Evolutionary conservation across 2,113 vertebrate species (phyloP).

Genomic region (Cottus gobio): DNA sequence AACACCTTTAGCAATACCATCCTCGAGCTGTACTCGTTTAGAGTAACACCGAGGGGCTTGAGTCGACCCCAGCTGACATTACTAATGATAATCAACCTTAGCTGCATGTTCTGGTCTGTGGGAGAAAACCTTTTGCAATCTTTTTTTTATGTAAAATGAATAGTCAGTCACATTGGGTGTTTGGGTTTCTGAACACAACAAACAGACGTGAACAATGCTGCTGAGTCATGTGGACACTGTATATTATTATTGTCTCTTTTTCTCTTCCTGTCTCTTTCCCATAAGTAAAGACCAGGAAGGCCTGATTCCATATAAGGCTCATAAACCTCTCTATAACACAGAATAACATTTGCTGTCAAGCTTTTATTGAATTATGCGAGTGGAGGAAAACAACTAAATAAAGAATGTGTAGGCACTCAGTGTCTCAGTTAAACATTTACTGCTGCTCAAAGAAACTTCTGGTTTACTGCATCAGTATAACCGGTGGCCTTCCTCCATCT

Average conservation of each 20-base stretch:
- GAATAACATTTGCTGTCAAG: slow-evolving; percentile 79
- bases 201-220: slow-evolving; percentile 22
- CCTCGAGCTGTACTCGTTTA: background rate
- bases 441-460: slow-evolving; percentile 2
- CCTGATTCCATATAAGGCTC: slow-evolving; percentile 73
- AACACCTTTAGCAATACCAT: slow-evolving; percentile 22
- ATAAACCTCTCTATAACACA: slow-evolving; percentile 68
- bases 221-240: slow-evolving; percentile 3
- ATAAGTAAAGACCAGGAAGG: slow-evolving; percentile 44
- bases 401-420: slow-evolving; percentile 18
- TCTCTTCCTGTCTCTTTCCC: slow-evolving; percentile 50
- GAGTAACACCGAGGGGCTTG: background rate
- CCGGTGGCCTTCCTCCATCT: background rate
- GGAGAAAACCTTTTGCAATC: background rate
- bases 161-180: slow-evolving; percentile 1
- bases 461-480: background rate
- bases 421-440: background rate
- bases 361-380: slow-evolving; percentile 71
- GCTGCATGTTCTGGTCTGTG: background rate
- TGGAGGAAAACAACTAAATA: slow-evolving; percentile 22
- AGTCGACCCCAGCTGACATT: background rate
- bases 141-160: slow-evolving; percentile 38
- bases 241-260: background rate
- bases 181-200: slow-evolving; percentile 22
- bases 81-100: background rate